These are phyloP conservation scores for Anodontia alba DNA, from an alignment of 2,888 invertebrate species.

Conservation along the genomic window DNA sequence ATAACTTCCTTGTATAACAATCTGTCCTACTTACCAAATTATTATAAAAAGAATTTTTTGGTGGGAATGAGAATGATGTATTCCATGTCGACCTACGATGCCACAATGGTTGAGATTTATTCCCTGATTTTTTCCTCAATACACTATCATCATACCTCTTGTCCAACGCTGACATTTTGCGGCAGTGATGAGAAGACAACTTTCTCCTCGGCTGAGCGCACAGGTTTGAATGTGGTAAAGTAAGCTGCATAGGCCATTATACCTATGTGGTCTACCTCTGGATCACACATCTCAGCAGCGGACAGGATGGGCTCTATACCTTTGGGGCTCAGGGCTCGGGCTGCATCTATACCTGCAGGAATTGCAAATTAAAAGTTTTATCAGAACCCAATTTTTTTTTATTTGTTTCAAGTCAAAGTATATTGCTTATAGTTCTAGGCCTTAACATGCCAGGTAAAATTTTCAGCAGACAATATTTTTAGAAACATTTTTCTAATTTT, in stretches of 20 bases:
- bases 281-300: constrained; percentile 97
- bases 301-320: constrained; percentile 96
- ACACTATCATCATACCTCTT: constrained; percentile 64
- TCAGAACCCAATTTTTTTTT: too few relatives aligned
- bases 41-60: constrained; percentile 38
- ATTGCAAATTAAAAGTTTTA: too few relatives aligned
- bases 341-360: constrained; percentile 87
- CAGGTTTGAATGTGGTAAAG: constrained; percentile 89
- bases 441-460: too few relatives aligned
- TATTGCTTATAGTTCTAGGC: too few relatives aligned
- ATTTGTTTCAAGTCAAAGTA: too few relatives aligned
- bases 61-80: constrained; percentile 55
- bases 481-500: too few relatives aligned
- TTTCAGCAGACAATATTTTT: too few relatives aligned
- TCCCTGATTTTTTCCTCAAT: neutral
- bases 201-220: constrained; percentile 66
- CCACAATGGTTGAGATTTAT: neutral
- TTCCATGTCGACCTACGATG: constrained; percentile 21
- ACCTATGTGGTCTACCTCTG: constrained; percentile 97
- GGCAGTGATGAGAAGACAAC: constrained; percentile 70
- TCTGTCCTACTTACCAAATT: constrained; percentile 37
- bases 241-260: constrained; percentile 99
- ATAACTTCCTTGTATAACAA: too few relatives aligned
- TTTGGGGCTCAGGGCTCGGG: constrained; percentile 86
- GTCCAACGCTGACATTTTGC: constrained; percentile 70